These are phyloP conservation scores for Lophotis ruficrista DNA, from an alignment of 2,113 vertebrate species.

Conservation along the genomic window DNA sequence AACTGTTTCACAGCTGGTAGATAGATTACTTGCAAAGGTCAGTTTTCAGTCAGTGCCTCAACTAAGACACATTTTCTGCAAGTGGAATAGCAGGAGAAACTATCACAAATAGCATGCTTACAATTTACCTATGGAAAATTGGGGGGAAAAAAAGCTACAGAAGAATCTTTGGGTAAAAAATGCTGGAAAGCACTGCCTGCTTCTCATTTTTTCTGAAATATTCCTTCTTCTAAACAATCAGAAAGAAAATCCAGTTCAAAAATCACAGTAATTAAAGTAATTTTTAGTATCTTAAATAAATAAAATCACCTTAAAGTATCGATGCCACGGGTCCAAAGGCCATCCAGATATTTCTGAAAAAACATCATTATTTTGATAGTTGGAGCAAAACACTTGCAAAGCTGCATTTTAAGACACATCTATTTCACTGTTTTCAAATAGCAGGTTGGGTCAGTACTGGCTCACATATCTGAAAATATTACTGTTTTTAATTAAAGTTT, in stretches of 20 bases:
- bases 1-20: neutral
- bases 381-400: neutral
- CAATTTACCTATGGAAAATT: neutral
- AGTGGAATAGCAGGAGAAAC: neutral
- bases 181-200: neutral
- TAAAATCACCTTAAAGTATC: neutral
- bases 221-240: neutral
- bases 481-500: neutral
- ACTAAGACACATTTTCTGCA: neutral
- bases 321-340: neutral
- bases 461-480: neutral
- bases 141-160: neutral
- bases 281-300: neutral
- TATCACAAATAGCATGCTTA: fast-evolving
- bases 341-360: neutral
- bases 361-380: neutral
- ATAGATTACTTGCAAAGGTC: neutral
- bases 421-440: neutral
- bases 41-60: neutral
- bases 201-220: neutral
- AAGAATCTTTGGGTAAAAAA: neutral
- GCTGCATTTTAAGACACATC: neutral
- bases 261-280: neutral
- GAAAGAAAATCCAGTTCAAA: neutral
- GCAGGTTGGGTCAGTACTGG: neutral